Evolutionary conservation across 1,140 invertebrate genomes (phyloP).

Genomic region (Rhopalosiphum maidis): DNA sequence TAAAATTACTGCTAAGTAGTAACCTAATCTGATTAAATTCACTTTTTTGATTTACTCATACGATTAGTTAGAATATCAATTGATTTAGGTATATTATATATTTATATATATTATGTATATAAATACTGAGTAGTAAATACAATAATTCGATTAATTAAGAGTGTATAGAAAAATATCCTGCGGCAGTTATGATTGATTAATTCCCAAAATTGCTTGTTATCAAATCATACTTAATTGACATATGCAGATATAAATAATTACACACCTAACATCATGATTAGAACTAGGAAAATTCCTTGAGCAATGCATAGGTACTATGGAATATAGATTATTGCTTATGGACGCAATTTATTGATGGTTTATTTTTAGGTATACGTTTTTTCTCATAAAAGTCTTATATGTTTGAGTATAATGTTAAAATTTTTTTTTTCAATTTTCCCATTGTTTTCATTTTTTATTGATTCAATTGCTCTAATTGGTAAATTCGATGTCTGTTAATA

Average conservation of each 20-base stretch:
- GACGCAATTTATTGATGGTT: too few relatives aligned
- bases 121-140: too few relatives aligned
- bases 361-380: too few relatives aligned
- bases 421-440: background rate
- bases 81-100: background rate
- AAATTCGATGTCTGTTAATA: background rate
- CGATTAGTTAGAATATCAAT: background rate
- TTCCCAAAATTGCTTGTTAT: background rate
- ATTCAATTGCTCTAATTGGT: background rate
- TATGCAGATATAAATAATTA: background rate
- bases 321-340: too few relatives aligned
- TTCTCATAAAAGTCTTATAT: too few relatives aligned
- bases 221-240: background rate
- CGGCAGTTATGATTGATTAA: too few relatives aligned
- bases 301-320: too few relatives aligned
- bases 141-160: background rate
- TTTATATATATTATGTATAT: background rate
- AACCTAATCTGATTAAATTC: background rate
- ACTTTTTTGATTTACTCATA: background rate
- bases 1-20: background rate
- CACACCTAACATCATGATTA: background rate
- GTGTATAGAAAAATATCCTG: background rate
- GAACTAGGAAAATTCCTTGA: background rate
- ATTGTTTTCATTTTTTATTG: too few relatives aligned
- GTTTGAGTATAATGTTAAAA: background rate